phyloP scores from a whole-genome alignment of 2,888 invertebrate species.

The Odontocolon sp. region DNA sequence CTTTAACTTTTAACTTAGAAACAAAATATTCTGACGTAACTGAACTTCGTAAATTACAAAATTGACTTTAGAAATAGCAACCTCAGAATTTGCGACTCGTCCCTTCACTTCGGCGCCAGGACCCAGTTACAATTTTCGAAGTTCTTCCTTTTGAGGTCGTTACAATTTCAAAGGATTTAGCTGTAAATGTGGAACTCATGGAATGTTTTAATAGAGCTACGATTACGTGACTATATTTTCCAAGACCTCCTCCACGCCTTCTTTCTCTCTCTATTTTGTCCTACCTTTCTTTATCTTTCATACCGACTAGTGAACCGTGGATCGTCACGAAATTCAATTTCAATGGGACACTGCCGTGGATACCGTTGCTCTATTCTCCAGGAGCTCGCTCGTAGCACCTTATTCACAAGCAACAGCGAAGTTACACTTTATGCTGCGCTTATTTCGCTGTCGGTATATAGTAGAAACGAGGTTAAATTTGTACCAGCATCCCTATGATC shows the following conservation, averaged over 20 bases:
- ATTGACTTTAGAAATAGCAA: no score
- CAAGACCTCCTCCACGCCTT: background rate
- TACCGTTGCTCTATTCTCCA: slow-evolving; percentile 56
- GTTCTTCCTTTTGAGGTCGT: no score
- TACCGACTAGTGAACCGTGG: background rate
- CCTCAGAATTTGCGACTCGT: no score
- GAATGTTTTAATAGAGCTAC: no score
- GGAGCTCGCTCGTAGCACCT: slow-evolving; percentile 18
- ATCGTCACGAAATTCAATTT: slow-evolving; percentile 56
- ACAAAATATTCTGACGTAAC: no score
- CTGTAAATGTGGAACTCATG: slow-evolving; percentile 4
- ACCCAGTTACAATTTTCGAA: no score
- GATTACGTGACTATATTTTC: background rate
- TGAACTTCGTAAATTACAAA: no score
- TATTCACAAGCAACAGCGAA: slow-evolving; percentile 10
- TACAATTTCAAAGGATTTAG: no score
- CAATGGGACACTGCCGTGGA: slow-evolving; percentile 40
- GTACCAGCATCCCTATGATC: slow-evolving; percentile 28
- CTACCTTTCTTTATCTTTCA: background rate
- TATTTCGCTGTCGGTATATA: slow-evolving; percentile 49
- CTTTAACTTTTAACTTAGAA: no score
- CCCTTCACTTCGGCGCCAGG: no score
- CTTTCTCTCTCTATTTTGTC: background rate
- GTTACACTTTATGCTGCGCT: slow-evolving; percentile 44
- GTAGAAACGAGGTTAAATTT: slow-evolving; percentile 56